These are phyloP conservation scores for Parotocinclus haroldoi DNA, from an alignment of 2,797 vertebrate species.

Conservation along the genomic window DNA sequence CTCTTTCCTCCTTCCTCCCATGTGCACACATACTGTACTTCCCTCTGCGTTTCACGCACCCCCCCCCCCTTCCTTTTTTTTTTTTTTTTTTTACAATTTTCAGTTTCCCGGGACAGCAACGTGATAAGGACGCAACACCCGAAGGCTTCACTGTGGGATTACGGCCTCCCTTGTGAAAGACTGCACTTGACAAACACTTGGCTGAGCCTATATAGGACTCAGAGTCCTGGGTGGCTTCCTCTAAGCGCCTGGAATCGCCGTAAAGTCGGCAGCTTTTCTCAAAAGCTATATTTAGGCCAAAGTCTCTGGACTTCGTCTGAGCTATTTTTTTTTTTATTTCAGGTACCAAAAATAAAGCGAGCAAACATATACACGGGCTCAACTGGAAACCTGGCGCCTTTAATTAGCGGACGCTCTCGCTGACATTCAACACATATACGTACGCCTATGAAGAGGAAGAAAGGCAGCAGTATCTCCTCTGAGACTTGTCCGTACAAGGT, in stretches of 20 bases:
- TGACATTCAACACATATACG: conserved; percentile 9
- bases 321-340: conserved; percentile 17
- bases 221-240: conserved; percentile 1
- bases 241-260: neutral
- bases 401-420: conserved; percentile 17
- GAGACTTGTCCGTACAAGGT: neutral
- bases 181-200: conserved; percentile 35
- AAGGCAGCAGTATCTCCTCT: conserved; percentile 3
- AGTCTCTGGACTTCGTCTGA: conserved; percentile 27
- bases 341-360: conserved; percentile 33
- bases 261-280: conserved; percentile 20
- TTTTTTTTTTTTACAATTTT: conserved; percentile 25
- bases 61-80: conserved; percentile 1
- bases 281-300: conserved; percentile 22
- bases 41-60: conserved; percentile 23
- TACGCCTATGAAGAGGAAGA: conserved; percentile 1
- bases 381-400: conserved; percentile 19
- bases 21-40: conserved; percentile 25
- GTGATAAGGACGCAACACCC: conserved; percentile 57
- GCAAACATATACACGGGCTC: conserved; percentile 22
- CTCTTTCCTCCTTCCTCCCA: neutral
- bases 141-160: conserved; percentile 52
- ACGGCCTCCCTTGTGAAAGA: conserved; percentile 36
- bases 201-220: conserved; percentile 1
- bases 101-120: conserved; percentile 59